Conservation (phyloP, 30 jellyfish, hydroid and myxozoan species). For the Hydra vulgaris region DNA sequence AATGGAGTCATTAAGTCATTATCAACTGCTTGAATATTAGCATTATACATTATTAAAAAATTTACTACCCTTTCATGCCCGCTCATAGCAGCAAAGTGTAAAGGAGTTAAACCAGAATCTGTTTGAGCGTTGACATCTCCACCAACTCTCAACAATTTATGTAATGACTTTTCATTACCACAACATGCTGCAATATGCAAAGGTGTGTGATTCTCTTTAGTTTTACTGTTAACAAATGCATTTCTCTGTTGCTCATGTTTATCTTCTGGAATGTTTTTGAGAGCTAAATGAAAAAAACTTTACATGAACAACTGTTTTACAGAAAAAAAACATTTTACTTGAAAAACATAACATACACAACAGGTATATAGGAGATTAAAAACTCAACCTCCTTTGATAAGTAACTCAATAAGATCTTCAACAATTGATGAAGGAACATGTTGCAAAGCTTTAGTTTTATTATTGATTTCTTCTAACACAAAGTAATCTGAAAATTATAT, state of each 20-base stretch:
- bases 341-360: not conserved
- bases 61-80: slow-evolving; percentile 58
- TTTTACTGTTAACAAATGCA: slow-evolving; percentile 28
- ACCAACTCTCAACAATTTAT: slow-evolving; percentile 52
- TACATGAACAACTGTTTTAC: not conserved
- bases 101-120: slow-evolving; percentile 50
- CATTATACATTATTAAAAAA: slow-evolving; percentile 32
- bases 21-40: slow-evolving; percentile 55
- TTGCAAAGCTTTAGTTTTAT: not conserved
- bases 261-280: not conserved
- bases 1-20: slow-evolving; percentile 76
- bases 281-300: not conserved
- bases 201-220: slow-evolving; percentile 63
- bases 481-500: not conserved
- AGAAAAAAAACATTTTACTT: not conserved
- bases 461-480: not conserved
- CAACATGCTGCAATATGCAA: slow-evolving; percentile 76
- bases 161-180: slow-evolving; percentile 59
- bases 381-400: not conserved
- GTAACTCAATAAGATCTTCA: not conserved
- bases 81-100: slow-evolving; percentile 81
- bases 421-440: not conserved
- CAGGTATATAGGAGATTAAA: not conserved
- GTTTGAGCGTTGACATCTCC: slow-evolving; percentile 55
- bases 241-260: not conserved